Conservation (phyloP, 2,113 vertebrate genomes). For the Acrocephalus arundinaceus region DNA sequence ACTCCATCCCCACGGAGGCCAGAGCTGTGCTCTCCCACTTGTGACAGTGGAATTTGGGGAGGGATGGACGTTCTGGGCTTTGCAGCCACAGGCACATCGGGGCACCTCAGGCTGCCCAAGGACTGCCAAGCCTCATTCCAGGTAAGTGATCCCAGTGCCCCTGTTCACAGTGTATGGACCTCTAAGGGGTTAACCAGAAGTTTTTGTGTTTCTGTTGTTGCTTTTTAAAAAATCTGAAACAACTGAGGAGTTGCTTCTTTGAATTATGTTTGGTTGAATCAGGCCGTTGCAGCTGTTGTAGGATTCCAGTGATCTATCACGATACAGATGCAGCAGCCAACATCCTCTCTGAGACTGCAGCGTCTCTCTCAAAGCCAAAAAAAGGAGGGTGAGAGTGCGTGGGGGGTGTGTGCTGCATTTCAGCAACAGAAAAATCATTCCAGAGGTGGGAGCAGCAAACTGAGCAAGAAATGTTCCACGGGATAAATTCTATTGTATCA, state of each 20-base stretch:
- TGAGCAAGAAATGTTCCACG: background rate
- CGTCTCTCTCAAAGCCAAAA: background rate
- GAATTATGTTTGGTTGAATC: background rate
- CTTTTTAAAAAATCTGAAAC: background rate
- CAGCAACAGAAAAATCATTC: background rate
- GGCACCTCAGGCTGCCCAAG: background rate
- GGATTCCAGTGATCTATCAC: background rate
- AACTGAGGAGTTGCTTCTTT: background rate
- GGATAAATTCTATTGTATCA: background rate
- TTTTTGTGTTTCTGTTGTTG: background rate
- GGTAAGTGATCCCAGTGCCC: background rate
- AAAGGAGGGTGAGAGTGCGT: no score
- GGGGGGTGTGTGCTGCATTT: background rate
- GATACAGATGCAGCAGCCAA: background rate
- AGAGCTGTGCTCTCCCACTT: background rate
- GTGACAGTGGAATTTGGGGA: background rate
- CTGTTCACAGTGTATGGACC: background rate
- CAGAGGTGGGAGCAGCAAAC: background rate
- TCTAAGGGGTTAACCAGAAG: background rate
- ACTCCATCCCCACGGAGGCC: fast-evolving
- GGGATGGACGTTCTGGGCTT: background rate
- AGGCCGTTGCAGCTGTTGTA: background rate
- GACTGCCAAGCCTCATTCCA: background rate
- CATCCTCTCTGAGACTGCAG: background rate
- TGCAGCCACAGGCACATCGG: background rate